A percentile compares a stretch with the other conserved stretches of the same genome.
Evolutionary conservation across 1,140 invertebrate genomes (phyloP).

Genomic region (Dinothrombium tinctorium): DNA sequence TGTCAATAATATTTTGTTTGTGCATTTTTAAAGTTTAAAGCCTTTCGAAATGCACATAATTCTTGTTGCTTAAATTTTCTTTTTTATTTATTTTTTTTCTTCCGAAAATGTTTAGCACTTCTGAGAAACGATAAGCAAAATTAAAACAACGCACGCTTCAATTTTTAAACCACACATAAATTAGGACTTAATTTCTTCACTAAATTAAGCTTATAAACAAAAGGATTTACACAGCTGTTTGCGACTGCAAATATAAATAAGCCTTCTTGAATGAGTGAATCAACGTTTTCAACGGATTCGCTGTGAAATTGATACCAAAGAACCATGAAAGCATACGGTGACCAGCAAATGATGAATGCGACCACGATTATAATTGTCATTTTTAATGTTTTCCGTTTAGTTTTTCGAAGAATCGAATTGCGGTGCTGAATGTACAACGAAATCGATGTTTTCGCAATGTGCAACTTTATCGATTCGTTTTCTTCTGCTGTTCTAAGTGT

Average conservation of each 20-base stretch:
- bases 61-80: no score
- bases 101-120: no score
- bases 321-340: slow-evolving; percentile 46
- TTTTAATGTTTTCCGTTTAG: slow-evolving; percentile 33
- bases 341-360: slow-evolving; percentile 34
- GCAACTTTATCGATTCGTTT: no score
- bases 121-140: no score
- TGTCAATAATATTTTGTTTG: no score
- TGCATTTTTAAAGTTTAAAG: no score
- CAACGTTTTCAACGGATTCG: slow-evolving; percentile 22
- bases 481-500: no score
- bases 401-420: slow-evolving; percentile 1
- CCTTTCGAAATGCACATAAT: no score
- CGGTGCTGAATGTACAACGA: not conserved
- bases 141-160: no score
- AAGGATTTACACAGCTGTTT: slow-evolving; percentile 48
- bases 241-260: slow-evolving; percentile 39
- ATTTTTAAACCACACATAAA: no score
- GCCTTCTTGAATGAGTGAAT: slow-evolving; percentile 30
- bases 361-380: slow-evolving; percentile 62
- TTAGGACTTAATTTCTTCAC: no score
- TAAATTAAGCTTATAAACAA: slow-evolving; percentile 26
- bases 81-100: no score
- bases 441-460: not conserved
- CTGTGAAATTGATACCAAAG: slow-evolving; percentile 30